Base-by-base conservation (phyloP, 2,888 invertebrate genomes). In the Capitulum mitella region DNA sequence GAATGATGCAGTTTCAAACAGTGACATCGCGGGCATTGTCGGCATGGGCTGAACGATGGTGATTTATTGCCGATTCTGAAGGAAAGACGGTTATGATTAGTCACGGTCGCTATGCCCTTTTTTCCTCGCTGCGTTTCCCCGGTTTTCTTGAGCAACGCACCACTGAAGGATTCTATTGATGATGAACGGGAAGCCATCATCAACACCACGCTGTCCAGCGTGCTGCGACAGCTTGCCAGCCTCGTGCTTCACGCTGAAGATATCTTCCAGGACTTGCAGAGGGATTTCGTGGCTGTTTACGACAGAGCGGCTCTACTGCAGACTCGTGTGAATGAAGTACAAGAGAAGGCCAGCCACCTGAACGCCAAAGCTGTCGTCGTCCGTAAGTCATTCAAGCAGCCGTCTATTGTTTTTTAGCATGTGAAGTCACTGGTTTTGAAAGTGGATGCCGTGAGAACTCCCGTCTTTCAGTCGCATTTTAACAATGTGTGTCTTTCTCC, bases 311-410 rank as follows among this genome's bases (percentile, higher is more conserved):
- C 91, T 80, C 87, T 87, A 78, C 90, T 94, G 79, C 91, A 91
- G 85, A 87, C 87, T 79, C 91, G 91, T 85, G 89, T 95, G 83
- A 89, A 89, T 83, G 88, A 87, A 83, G 90, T 95, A 83, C 91
- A 92, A 85, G 90, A 90, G 83, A 89, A 90, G 84, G 91, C 94
- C 84, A 89, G 89, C 84, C 88, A 88, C 82, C 92, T 90, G 87
- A 93, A 95, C 87, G 94, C 95, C 81, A 94, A 93, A 89, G 92
- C 91, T 87, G 93, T 95, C 85, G 91, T 94, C 91, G 94, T 95
- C 89, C 95, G 95, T 95, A 89, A 95, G 95, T 95, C n/a, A n/a
- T n/a, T n/a, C n/a, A n/a, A n/a, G n/a, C n/a, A n/a, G n/a, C n/a
- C n/a, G n/a, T n/a, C n/a, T n/a, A n/a, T n/a, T n/a, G n/a, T n/a